Conservation (phyloP, 2,888 invertebrate genomes). For the Lymantria monacha region DNA sequence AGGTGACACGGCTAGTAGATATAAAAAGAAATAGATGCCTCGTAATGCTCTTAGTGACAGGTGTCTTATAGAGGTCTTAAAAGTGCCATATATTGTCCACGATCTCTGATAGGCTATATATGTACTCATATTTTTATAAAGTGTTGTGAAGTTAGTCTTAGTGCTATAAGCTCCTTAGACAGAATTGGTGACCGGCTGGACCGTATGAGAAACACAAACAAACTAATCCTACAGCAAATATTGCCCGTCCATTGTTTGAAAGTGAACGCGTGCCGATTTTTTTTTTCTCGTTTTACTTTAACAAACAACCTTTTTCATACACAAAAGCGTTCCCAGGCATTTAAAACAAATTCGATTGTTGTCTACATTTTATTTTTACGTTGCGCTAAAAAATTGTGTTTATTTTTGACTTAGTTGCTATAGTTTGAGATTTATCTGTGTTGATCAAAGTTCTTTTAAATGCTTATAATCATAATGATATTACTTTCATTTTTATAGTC, state of each 20-base stretch:
- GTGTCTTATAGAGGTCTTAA: no score
- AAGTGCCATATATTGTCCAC: no score
- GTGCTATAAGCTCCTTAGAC: slow-evolving; percentile 18
- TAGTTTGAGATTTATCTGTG: slow-evolving; percentile 26
- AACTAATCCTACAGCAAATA: slow-evolving; percentile 67
- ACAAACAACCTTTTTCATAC: slow-evolving; percentile 33
- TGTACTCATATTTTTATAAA: background rate
- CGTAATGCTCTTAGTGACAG: no score
- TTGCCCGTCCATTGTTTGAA: slow-evolving; percentile 62
- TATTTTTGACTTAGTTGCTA: slow-evolving; percentile 14
- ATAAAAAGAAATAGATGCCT: no score
- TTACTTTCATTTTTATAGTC: background rate
- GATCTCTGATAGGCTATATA: no score
- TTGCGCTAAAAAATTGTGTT: slow-evolving; percentile 8
- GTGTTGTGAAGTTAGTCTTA: background rate
- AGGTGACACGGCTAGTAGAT: no score
- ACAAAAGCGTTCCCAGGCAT: slow-evolving; percentile 36
- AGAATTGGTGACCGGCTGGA: slow-evolving; percentile 21
- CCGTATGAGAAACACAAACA: slow-evolving; percentile 72
- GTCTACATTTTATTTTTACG: slow-evolving; percentile 25
- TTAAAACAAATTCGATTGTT: slow-evolving; percentile 38
- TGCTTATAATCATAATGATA: background rate
- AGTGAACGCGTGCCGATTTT: slow-evolving; percentile 48
- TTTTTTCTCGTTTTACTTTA: slow-evolving; percentile 39
- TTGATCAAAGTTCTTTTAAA: background rate